These are phyloP conservation scores for Poeciliopsis paucimaculata DNA, from an alignment of 2,797 vertebrate genomes.

Conservation along the genomic window DNA sequence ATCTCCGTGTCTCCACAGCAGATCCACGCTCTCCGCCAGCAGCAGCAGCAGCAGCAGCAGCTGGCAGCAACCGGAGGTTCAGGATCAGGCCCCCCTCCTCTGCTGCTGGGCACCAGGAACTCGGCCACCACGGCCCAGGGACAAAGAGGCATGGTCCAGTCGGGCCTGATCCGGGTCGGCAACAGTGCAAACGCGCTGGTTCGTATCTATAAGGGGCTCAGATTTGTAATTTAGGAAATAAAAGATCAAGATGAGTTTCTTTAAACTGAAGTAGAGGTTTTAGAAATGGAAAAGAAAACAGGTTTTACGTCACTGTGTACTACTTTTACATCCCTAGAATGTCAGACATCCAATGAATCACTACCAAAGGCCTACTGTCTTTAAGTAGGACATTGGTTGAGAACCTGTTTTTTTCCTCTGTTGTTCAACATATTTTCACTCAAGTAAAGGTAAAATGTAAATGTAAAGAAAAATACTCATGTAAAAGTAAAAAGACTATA, in stretches of 20 bases:
- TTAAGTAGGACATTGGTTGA: background rate
- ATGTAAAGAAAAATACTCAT: background rate
- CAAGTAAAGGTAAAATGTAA: background rate
- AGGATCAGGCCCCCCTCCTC: conserved; percentile 88
- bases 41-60: conserved; percentile 90
- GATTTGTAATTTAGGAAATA: background rate
- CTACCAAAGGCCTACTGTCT: background rate
- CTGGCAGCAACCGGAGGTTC: conserved; percentile 67
- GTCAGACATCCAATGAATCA: background rate
- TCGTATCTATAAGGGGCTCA: conserved; percentile 74
- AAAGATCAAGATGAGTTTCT: background rate
- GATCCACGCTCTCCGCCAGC: conserved; percentile 92
- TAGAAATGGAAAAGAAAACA: background rate
- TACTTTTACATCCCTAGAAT: background rate
- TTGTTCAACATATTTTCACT: background rate
- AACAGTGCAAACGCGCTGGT: conserved; percentile 86
- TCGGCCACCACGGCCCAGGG: conserved; percentile 85
- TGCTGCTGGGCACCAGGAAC: conserved; percentile 88
- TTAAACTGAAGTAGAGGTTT: background rate
- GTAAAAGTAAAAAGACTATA: background rate
- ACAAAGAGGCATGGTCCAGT: conserved; percentile 87
- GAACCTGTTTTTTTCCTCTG: background rate
- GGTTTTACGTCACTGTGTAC: background rate
- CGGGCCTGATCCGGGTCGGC: conserved; percentile 89
- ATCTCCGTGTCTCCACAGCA: conserved; percentile 88